Evolutionary conservation across 2,797 vertebrate genomes (phyloP), one percentile per base, ranked within the genome.

Genomic region (Sternotherus odoratus): DNA sequence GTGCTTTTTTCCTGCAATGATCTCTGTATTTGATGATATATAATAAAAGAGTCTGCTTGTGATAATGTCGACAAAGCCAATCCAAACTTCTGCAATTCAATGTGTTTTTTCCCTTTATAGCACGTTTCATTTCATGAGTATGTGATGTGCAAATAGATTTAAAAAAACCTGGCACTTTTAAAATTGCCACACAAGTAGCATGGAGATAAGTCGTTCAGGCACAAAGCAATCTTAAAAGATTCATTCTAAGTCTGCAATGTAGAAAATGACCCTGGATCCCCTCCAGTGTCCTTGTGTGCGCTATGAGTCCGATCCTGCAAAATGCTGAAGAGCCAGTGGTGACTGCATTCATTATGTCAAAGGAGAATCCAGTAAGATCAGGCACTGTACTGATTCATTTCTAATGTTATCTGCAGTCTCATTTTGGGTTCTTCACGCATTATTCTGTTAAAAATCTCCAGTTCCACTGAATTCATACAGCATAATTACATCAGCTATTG

Each of bases 381-480:
- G 0, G 12, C 36, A 82, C 12, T 53, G 75, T 16, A 50, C 24
- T 91, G 84, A 83, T 77, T 60, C 15, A 54, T 74, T 49, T 66
- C 33, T 23, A 74, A 39, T 57, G 33, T 33, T 83, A 57, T 19
- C 78, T 69, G 53, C 24, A 82, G 17, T 81, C 78, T 89, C 49
- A 48, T 82, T 19, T 10, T 77, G 0, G 0, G 56, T 7, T 77
- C 17, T 77, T 90, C 69, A 50, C 4, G 48, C 3, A 93, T 69
- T 83, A 83, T 86, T 91, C 11, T 36, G 90, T 92, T 69, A 46
- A 93, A 24, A 43, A 57, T 28, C 60, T 69, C 85, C 43, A 83
- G 21, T 63, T 93, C 86, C 75, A 77, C 36, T 51, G 30, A 88
- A n/a, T 85, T 93, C 30, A 48, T 15, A 1, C 6, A 15, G 16